A percentile compares a stretch with the other conserved stretches of the same genome.
phyloP scores from a whole-genome alignment of 1,140 invertebrate genomes.

The Hylaeus volcanicus region DNA sequence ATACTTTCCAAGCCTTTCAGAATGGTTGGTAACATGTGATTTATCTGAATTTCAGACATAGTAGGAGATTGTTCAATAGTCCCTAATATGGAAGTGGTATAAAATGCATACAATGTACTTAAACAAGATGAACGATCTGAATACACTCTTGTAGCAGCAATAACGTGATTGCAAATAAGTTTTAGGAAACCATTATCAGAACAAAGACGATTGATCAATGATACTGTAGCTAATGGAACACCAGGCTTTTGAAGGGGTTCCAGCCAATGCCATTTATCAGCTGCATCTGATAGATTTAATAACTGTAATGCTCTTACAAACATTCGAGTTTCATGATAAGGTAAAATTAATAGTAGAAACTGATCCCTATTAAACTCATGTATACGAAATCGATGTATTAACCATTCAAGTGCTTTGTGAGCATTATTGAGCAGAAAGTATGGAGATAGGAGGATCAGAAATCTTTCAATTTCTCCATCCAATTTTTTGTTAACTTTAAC shows the following conservation, averaged over 20 bases:
- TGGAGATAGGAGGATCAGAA: conserved; percentile 90
- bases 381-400: conserved; percentile 93
- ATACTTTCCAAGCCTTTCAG: conserved; percentile 85
- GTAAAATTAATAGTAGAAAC: conserved; percentile 90
- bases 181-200: conserved; percentile 86
- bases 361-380: conserved; percentile 93
- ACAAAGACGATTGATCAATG: conserved; percentile 87
- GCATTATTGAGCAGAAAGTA: conserved; percentile 92
- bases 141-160: conserved; percentile 85
- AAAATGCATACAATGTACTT: conserved; percentile 89
- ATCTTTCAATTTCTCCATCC: conserved; percentile 88
- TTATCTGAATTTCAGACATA: conserved; percentile 86
- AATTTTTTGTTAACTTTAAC: conserved; percentile 88
- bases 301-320: conserved; percentile 91
- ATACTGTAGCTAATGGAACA: conserved; percentile 85
- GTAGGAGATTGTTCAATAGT: conserved; percentile 81
- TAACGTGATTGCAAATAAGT: conserved; percentile 87
- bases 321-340: conserved; percentile 94
- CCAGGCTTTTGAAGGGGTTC: conserved; percentile 87
- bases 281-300: conserved; percentile 83
- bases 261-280: conserved; percentile 90
- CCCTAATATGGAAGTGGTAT: conserved; percentile 87
- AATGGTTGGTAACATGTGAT: conserved; percentile 86
- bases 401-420: conserved; percentile 96
- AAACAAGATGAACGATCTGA: conserved; percentile 82